phyloP scores from a whole-genome alignment of 2,113 vertebrate genomes.

The Setophaga petechia region DNA sequence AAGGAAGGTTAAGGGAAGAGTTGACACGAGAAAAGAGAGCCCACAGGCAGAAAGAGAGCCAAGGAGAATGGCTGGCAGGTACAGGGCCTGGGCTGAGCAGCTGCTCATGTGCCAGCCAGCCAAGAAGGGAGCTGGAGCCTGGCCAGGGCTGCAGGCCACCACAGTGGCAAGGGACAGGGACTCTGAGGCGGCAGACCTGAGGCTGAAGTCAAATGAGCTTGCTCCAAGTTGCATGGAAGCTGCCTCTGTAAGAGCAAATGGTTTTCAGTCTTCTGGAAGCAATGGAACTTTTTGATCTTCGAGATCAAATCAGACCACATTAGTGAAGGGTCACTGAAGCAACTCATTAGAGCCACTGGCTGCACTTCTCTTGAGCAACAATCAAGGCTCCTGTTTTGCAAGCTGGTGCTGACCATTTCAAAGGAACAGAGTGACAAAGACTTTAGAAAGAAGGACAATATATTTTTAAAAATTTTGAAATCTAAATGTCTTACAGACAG shows the following conservation, averaged over 20 bases:
- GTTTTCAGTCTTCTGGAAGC: conserved; percentile 19
- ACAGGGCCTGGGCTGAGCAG: not conserved
- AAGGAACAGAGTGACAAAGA: not conserved
- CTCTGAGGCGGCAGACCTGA: not conserved
- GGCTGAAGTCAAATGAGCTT: not conserved
- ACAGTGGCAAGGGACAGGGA: not conserved
- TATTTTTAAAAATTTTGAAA: not conserved
- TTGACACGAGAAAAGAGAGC: not conserved
- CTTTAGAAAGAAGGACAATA: not conserved
- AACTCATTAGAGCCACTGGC: not conserved
- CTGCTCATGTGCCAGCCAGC: not conserved
- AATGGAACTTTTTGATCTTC: conserved; percentile 22
- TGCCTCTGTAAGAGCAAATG: not conserved
- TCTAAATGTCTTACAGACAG: not conserved
- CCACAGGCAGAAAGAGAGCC: not conserved
- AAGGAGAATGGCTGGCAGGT: not conserved
- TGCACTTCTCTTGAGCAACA: not conserved
- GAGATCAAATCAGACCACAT: conserved; percentile 19
- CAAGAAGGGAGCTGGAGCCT: not conserved
- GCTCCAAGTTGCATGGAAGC: not conserved
- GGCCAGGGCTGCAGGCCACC: not conserved
- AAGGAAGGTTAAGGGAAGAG: not conserved
- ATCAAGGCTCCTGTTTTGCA: not conserved
- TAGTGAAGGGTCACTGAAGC: conserved; percentile 31
- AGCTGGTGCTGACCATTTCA: not conserved